Base-by-base conservation (phyloP, 2,888 invertebrate species). In the Erynnis tages region DNA sequence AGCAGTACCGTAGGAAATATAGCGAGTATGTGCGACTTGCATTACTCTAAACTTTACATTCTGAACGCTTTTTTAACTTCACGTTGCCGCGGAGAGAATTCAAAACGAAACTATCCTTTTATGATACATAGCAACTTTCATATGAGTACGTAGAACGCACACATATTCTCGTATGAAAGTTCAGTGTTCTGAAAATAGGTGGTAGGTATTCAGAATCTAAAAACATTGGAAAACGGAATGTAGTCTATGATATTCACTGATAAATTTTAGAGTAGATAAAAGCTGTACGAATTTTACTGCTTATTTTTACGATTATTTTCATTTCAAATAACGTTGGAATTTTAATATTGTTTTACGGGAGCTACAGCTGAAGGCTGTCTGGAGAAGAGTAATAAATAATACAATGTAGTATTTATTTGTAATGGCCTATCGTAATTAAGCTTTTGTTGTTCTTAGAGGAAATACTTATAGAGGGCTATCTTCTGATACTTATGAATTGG, bases 21-120 rank as follows among this genome's bases (percentile, higher is more conserved):
- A 23, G 4, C 11, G 14, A 27, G 14, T 27, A 17, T 45, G 45
- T 35, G 35, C 5, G 7, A 23, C 25, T n/a, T 23, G 13, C 34
- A 4, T 16, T 25, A 21, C 5, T 13, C 25, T 35, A 14, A 25
- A 45, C 34, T 45, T 25, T 45, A 25, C 35, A 35, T 45, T 35
- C 25, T 30, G 35, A 35, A 34, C 45, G 10, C 29, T 45, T 35
- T 25, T 23, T 35, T 35, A 45, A 25, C 25, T 35, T 34, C 17
- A 35, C 35, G 25, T 35, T 46, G 35, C 46, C 17, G 13, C 11
- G 35, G 25, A 35, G 46, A 46, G 17, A 46, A 46, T 37, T 46
- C n/a, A 17, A 46, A 46, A 35, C 46, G 46, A 46, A 35, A 8
- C 35, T 25, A 46, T 17, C 35, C 35, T 46, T 45, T 41, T 27